Evolutionary conservation across 2,888 invertebrate genomes (phyloP).

Genomic region (Erebia palarica): DNA sequence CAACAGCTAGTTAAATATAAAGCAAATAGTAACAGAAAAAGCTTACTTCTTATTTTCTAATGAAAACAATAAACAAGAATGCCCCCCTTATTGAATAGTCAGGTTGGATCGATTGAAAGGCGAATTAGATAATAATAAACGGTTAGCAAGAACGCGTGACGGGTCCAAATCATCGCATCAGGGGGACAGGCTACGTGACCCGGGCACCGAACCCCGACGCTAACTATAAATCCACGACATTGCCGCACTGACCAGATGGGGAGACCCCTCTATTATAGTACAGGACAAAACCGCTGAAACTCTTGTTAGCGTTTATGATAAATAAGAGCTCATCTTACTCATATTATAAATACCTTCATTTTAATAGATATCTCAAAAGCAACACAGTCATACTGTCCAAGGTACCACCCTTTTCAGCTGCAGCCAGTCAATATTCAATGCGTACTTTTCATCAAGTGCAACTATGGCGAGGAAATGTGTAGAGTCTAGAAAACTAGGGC

Average conservation of each 20-base stretch:
- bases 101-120: slow-evolving; percentile 28
- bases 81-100: slow-evolving; percentile 15
- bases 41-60: neutral
- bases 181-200: slow-evolving; percentile 69
- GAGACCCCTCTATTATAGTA: slow-evolving; percentile 40
- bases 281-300: slow-evolving; percentile 8
- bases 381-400: too few species aligned
- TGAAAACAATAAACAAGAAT: neutral
- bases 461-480: too few species aligned
- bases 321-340: too few species aligned
- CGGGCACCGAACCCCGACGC: slow-evolving; percentile 65
- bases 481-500: too few species aligned
- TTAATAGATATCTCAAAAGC: too few species aligned
- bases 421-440: too few species aligned
- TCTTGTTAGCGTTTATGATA: too few species aligned
- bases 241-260: slow-evolving; percentile 49
- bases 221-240: slow-evolving; percentile 68
- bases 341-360: too few species aligned
- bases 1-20: too few species aligned
- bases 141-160: slow-evolving; percentile 57
- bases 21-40: neutral
- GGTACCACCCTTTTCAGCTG: too few species aligned
- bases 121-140: slow-evolving; percentile 40
- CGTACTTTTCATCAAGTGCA: too few species aligned
- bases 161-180: slow-evolving; percentile 75